phyloP scores from a whole-genome alignment of 1,140 invertebrate genomes.

The Campoletis sonorensis region DNA sequence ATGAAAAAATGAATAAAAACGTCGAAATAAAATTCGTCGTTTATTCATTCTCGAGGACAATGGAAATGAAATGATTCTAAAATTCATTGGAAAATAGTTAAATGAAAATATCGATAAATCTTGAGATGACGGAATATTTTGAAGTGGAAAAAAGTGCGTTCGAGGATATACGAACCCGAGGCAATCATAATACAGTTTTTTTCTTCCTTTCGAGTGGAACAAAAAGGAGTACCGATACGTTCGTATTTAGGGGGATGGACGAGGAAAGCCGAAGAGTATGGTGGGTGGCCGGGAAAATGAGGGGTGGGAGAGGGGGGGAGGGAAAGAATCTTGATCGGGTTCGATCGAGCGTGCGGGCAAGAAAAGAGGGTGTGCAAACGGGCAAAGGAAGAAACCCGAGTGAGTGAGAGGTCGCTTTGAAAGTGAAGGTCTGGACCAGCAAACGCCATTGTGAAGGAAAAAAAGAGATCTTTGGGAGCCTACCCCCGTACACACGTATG shows the following conservation, averaged over 20 bases:
- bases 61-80: not conserved
- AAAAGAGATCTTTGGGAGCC: constrained; percentile 24
- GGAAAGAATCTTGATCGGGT: constrained; percentile 62
- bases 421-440: constrained; percentile 37
- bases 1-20: too few species aligned
- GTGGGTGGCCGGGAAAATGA: constrained; percentile 11
- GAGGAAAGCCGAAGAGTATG: constrained; percentile 23
- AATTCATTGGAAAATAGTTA: not conserved
- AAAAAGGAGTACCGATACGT: constrained; percentile 41
- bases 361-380: constrained; percentile 31
- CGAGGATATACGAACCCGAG: not conserved
- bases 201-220: constrained; percentile 40
- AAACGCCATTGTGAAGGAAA: constrained; percentile 57
- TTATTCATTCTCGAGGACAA: not conserved
- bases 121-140: not conserved
- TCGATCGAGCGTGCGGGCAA: constrained; percentile 60
- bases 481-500: constrained; percentile 17
- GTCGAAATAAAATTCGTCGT: not conserved
- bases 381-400: constrained; percentile 33
- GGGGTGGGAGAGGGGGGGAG: constrained; percentile 30
- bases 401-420: constrained; percentile 35
- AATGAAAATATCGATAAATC: not conserved
- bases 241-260: constrained; percentile 39
- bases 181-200: constrained; percentile 23
- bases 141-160: not conserved